These are phyloP conservation scores for Patella ulyssiponensis DNA, from an alignment of 2,888 invertebrate species.

Conservation along the genomic window DNA sequence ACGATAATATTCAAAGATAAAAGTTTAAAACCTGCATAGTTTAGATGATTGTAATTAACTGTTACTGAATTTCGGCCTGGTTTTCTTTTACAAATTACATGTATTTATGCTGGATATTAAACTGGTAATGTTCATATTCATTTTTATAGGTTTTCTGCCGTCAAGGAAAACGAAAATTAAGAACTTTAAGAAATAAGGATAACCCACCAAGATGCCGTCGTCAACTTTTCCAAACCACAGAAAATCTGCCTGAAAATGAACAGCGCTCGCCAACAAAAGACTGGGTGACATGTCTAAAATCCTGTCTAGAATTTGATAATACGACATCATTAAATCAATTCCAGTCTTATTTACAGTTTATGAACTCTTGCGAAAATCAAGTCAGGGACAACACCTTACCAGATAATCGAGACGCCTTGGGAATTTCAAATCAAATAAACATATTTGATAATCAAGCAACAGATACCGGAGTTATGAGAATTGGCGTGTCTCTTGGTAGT, in stretches of 20 bases:
- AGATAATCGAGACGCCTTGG: not conserved
- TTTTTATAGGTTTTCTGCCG: not conserved
- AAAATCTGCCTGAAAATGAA: not conserved
- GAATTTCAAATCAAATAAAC: too few species aligned
- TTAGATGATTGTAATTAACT: too few species aligned
- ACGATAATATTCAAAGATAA: too few species aligned
- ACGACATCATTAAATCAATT: not conserved
- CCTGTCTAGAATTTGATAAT: not conserved
- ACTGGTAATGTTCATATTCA: too few species aligned
- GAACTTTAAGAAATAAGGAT: not conserved
- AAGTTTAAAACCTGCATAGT: too few species aligned
- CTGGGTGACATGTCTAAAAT: not conserved
- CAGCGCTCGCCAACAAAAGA: not conserved
- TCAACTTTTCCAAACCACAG: not conserved
- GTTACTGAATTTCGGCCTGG: too few species aligned
- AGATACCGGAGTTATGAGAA: too few species aligned
- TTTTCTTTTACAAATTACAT: too few species aligned
- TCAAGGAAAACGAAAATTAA: not conserved
- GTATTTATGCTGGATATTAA: too few species aligned
- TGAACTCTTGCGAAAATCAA: not conserved
- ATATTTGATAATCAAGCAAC: not conserved
- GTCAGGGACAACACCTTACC: not conserved
- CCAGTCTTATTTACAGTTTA: not conserved
- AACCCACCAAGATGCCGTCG: conserved; percentile 4
- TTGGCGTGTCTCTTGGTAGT: too few species aligned